Evolutionary conservation across 64 coral and sea anemone species (phyloP), one percentile per base, ranked within the genome.

Genomic region (Catalaphyllia jardinei): DNA sequence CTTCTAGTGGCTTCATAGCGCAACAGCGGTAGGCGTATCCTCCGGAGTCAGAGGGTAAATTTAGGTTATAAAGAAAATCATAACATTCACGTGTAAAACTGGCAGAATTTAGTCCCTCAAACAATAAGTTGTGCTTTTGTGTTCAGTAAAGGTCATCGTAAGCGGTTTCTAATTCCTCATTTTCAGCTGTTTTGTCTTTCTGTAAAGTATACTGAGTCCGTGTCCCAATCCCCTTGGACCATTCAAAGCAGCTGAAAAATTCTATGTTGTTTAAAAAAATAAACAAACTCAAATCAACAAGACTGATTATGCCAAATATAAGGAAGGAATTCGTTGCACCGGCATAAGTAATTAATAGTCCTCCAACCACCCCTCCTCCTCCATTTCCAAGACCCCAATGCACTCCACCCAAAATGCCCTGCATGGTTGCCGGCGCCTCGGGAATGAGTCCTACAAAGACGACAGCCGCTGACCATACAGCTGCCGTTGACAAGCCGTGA

Each of bases 341-440:
- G 83, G 94, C 67, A 57, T 63, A 84, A 64, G 87, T 92, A 24
- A 98, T 91, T 17, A 98, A 76, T 29, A 98, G 49, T 46, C 96
- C 96, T 5, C 96, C 93, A 49, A 98, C 14, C 3, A 98, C 77
- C 1, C 93, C 93, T 46, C 96, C 96, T 4, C 93, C 93, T 5
- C 96, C 96, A n/a, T 77, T 50, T 57, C 96, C 96, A 24, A 98
- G 33, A 29, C 96, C 96, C 90, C 90, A 98, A 52, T 98, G 86
- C 12, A 98, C 76, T 30, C 93, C 93, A 38, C 80, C 90, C 10
- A 98, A 60, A 42, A 98, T 89, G 16, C 96, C 96, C 59, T 98
- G 96, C 82, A 98, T 87, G 50, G 96, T 98, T 27, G 89, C 79
- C 39, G 93, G 52, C 4, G 93, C 96, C 8, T 90, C 96, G 42